Percentiles rank a stretch among this genome's conserved stretches.
These are phyloP conservation scores for Pristionchus maxplancki DNA, from an alignment of 2,888 invertebrate genomes.

Conservation along the genomic window DNA sequence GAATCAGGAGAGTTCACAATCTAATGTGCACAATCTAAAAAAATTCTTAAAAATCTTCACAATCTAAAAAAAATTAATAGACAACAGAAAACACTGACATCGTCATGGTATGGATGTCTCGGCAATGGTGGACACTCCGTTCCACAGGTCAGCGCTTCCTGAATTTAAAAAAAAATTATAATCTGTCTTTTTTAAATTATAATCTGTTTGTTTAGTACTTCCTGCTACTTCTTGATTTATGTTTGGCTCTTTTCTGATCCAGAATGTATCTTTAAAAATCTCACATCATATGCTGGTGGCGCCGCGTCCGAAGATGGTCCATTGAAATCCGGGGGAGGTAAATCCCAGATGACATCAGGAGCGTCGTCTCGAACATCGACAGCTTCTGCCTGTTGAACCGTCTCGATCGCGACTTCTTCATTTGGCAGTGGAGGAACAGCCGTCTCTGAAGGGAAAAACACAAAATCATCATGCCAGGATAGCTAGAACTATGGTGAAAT, in stretches of 20 bases:
- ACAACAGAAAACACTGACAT: not conserved
- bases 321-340: not conserved
- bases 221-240: too few relatives aligned
- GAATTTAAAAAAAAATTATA: not conserved
- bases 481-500: constrained; percentile 8
- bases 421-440: not conserved
- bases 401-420: not conserved
- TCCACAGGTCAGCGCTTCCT: not conserved
- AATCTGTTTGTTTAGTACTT: too few relatives aligned
- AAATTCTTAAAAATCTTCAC: too few relatives aligned
- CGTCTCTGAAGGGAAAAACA: not conserved
- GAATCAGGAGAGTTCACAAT: not conserved
- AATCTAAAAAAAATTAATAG: not conserved
- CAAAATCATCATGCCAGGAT: too few relatives aligned
- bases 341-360: not conserved
- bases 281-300: constrained; percentile 4
- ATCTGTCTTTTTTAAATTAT: too few relatives aligned
- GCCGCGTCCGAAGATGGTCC: not conserved
- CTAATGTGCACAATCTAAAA: not conserved
- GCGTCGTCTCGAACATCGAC: not conserved
- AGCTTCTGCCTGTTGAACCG: not conserved
- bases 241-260: too few relatives aligned
- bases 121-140: constrained; percentile 10
- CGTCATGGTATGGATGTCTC: constrained; percentile 9
- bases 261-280: too few relatives aligned